Conservation (phyloP, 2,888 invertebrate species). For the Notodonta ziczac region DNA sequence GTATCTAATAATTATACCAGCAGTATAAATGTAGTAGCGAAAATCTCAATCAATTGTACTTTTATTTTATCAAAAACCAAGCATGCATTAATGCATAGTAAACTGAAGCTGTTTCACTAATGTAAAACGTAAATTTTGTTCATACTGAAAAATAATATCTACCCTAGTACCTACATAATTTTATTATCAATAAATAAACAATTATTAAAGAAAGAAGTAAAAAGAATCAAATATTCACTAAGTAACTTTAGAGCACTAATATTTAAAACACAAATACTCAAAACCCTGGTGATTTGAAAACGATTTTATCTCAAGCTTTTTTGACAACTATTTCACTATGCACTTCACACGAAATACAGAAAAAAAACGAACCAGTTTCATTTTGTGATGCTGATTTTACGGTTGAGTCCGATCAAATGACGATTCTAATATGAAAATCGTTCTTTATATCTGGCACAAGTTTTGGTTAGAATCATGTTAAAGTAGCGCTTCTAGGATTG, state of each 20-base stretch:
- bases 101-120: not conserved
- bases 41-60: too few relatives aligned
- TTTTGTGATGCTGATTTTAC: slow-evolving; percentile 42
- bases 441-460: slow-evolving; percentile 49
- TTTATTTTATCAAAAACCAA: not conserved
- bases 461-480: slow-evolving; percentile 34
- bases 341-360: slow-evolving; percentile 32
- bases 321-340: slow-evolving; percentile 12
- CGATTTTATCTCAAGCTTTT: slow-evolving; percentile 5
- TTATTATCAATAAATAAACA: too few relatives aligned
- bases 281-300: not conserved
- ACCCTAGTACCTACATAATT: too few relatives aligned
- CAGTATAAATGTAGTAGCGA: too few relatives aligned
- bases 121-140: not conserved
- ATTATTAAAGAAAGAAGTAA: too few relatives aligned
- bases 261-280: slow-evolving; percentile 4
- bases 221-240: not conserved
- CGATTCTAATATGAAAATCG: slow-evolving; percentile 36
- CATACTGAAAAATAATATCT: too few relatives aligned
- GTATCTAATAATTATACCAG: too few relatives aligned
- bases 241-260: not conserved
- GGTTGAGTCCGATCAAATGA: slow-evolving; percentile 44
- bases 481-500: slow-evolving; percentile 36
- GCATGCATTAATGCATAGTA: not conserved
- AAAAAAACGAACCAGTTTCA: slow-evolving; percentile 58